Conservation (phyloP, 1,140 invertebrate genomes). For the Anthonomus grandis region DNA sequence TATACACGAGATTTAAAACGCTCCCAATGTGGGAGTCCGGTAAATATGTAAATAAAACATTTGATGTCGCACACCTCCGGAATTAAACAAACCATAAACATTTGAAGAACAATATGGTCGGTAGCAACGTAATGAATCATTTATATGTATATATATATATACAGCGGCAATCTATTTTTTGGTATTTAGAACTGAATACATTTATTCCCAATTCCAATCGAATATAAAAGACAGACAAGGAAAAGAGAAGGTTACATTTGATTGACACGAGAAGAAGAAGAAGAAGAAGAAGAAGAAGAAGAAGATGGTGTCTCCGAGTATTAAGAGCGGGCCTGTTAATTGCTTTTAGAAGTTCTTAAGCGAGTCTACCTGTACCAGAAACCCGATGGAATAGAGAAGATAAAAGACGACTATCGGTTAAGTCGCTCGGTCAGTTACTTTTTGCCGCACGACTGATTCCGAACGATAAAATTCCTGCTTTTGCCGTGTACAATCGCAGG, state of each 20-base stretch:
- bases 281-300: background rate
- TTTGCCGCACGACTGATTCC: conserved; percentile 36
- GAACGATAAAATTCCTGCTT: conserved; percentile 30
- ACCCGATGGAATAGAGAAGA: conserved; percentile 13
- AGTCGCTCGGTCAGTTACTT: conserved; percentile 31
- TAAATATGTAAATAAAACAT: too few relatives aligned
- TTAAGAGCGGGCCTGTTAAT: conserved; percentile 20
- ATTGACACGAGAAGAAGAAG: background rate
- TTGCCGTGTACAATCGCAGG: conserved; percentile 10
- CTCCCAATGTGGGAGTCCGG: too few relatives aligned
- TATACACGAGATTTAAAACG: too few relatives aligned
- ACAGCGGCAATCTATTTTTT: too few relatives aligned
- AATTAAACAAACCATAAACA: too few relatives aligned
- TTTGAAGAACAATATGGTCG: too few relatives aligned
- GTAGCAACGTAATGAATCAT: too few relatives aligned
- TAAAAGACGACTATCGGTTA: conserved; percentile 25
- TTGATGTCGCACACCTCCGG: too few relatives aligned
- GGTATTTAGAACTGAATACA: too few relatives aligned
- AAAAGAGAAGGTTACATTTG: background rate
- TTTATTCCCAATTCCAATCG: too few relatives aligned
- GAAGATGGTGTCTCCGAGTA: conserved; percentile 2
- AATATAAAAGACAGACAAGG: too few relatives aligned
- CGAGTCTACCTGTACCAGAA: conserved; percentile 12
- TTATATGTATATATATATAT: too few relatives aligned
- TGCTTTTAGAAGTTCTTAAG: conserved; percentile 23